Evolutionary conservation across 37 sponge, comb jelly and placozoan genomes (phyloP).

Genomic region (Ephydatia muelleri): DNA sequence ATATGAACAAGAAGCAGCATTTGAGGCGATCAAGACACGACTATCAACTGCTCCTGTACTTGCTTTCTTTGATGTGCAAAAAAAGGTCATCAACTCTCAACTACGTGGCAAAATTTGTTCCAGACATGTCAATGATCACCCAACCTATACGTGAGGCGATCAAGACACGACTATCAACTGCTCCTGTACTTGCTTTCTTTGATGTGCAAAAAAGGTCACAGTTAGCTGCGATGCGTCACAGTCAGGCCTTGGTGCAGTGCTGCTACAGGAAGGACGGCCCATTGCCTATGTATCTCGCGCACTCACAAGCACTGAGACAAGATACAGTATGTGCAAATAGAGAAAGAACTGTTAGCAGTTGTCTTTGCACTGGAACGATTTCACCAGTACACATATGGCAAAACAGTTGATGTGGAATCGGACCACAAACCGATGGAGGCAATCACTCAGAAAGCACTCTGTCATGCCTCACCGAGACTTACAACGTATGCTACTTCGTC

Average conservation of each 20-base stretch:
- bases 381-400: conserved; percentile 37
- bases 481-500: conserved; percentile 27
- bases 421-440: conserved; percentile 48
- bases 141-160: too few relatives aligned
- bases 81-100: too few relatives aligned
- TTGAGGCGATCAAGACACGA: conserved; percentile 24
- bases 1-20: conserved; percentile 28
- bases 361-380: conserved; percentile 25
- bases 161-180: too few relatives aligned
- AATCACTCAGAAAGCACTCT: conserved; percentile 25
- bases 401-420: conserved; percentile 20
- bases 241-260: conserved; percentile 29
- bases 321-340: conserved; percentile 27
- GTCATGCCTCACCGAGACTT: conserved; percentile 32
- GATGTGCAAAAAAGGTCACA: too few relatives aligned
- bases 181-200: too few relatives aligned
- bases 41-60: conserved; percentile 37
- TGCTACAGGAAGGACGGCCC: conserved; percentile 27
- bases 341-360: conserved; percentile 24
- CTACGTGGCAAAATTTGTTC: too few relatives aligned
- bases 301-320: conserved; percentile 14
- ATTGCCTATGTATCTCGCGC: conserved; percentile 35
- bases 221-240: conserved; percentile 48
- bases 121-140: too few relatives aligned
- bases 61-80: conserved; percentile 37